These are phyloP conservation scores for Passer domesticus DNA, from an alignment of 2,113 vertebrate genomes.

Conservation along the genomic window DNA sequence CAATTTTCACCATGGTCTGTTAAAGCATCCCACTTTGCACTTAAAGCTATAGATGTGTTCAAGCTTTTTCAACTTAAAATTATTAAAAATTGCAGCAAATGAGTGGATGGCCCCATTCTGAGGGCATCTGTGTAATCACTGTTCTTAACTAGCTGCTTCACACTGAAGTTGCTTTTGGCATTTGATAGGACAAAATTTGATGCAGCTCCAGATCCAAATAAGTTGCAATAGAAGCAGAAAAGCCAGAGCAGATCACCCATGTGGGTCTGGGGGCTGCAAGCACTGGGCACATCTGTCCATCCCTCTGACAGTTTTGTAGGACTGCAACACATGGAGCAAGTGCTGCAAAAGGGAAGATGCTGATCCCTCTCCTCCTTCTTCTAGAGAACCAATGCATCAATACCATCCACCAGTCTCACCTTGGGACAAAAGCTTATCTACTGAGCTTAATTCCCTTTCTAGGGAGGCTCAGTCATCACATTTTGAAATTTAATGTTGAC, in stretches of 20 bases:
- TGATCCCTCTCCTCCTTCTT: background rate
- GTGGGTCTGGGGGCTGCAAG: background rate
- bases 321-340: background rate
- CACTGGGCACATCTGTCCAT: background rate
- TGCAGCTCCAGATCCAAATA: background rate
- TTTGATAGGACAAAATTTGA: background rate
- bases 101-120: background rate
- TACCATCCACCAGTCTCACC: background rate
- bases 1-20: background rate
- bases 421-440: background rate
- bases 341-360: background rate
- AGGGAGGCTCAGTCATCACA: background rate
- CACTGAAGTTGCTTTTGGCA: background rate
- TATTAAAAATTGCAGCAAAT: background rate
- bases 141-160: background rate
- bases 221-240: background rate
- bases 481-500: background rate
- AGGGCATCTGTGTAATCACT: background rate
- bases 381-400: background rate
- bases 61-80: background rate
- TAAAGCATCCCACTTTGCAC: constrained; percentile 1
- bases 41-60: background rate
- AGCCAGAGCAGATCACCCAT: background rate
- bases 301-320: background rate
- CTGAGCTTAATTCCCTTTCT: background rate